Base-by-base conservation (phyloP, 2,888 invertebrate genomes). In the Morpho helenor region DNA sequence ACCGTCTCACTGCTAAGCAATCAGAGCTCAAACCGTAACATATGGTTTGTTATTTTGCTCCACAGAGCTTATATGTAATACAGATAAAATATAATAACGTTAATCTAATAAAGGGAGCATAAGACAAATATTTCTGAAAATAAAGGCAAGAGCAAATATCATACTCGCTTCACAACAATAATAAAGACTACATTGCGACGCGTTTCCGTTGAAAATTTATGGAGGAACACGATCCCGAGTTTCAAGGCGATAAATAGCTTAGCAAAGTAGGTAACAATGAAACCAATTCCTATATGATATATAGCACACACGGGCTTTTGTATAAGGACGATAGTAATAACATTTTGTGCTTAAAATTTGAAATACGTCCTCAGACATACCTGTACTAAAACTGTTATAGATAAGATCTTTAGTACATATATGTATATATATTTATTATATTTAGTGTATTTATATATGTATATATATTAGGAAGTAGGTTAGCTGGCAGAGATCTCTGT, bases 191-290 rank as follows among this genome's bases (percentile, higher is more conserved):
- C 48, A 58, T 48, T 41, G 49, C 31, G 31, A 40, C 49, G 8
- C 49, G 49, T 23, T 49, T 49, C 53, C 49, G 31, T 45, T 45
- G 49, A 23, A 48, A 59, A 59, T 59, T 59, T 59, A 59, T 59
- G 51, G 56, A 23, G 49, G 57, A 52, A 57, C 57, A 57, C 48
- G 59, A 52, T 49, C 44, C 59, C 47, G 39, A 45, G 55, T 46
- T 59, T 39, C 39, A 39, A 49, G 51, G 52, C 59, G 48, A 56
- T 60, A 56, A 60, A 60, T 56, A 60, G 56, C 56, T 49, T 56
- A 49, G 60, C 52, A 52, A 56, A 60, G 52, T 56, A 56, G 44
- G 52, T 52, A 52, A 60, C 56, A 56, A 60, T 60, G 60, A 60
- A 56, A 52, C 56, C 60, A 46, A 49, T 60, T 56, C 49, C 41